phyloP scores from a whole-genome alignment of 2,888 invertebrate genomes.

The Panopea generosa region DNA sequence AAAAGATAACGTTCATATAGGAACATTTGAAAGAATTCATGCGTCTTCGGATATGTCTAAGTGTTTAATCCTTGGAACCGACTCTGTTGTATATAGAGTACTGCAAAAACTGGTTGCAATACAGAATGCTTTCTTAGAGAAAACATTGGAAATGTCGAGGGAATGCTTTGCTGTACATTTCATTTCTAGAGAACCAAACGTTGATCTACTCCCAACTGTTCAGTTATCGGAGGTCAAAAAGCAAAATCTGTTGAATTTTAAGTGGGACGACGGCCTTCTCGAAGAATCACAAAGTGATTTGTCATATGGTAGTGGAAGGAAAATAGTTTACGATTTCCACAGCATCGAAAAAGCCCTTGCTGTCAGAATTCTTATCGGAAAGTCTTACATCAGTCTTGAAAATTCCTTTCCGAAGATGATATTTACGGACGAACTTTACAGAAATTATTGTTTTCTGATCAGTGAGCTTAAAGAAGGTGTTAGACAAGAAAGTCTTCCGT shows the following conservation, averaged over 20 bases:
- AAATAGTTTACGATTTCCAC: slow-evolving; percentile 54
- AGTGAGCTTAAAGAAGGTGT: slow-evolving; percentile 31
- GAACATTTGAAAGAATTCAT: too few relatives aligned
- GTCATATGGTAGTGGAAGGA: slow-evolving; percentile 46
- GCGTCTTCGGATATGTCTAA: slow-evolving; percentile 41
- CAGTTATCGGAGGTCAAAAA: slow-evolving; percentile 35
- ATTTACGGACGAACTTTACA: slow-evolving; percentile 66
- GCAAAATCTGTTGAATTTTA: slow-evolving; percentile 1
- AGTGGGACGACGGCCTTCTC: slow-evolving; percentile 34
- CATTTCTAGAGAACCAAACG: slow-evolving; percentile 14
- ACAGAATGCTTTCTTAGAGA: slow-evolving; percentile 60
- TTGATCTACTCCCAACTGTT: slow-evolving; percentile 22
- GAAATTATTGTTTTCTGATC: slow-evolving; percentile 50
- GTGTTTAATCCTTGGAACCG: slow-evolving; percentile 50
- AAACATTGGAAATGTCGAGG: slow-evolving; percentile 14
- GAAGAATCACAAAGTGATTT: slow-evolving; percentile 58
- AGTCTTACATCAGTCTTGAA: slow-evolving; percentile 34
- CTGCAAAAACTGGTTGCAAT: slow-evolving; percentile 43
- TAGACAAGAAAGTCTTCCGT: slow-evolving; percentile 51
- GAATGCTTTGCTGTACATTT: slow-evolving; percentile 35
- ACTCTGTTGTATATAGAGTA: slow-evolving; percentile 36
- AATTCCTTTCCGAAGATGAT: slow-evolving; percentile 44
- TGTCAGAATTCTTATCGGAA: slow-evolving; percentile 42
- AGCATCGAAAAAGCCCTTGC: slow-evolving; percentile 60
- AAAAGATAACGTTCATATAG: too few relatives aligned